phyloP scores from a whole-genome alignment of 2,888 invertebrate genomes.

The Andrena trimmerana region DNA sequence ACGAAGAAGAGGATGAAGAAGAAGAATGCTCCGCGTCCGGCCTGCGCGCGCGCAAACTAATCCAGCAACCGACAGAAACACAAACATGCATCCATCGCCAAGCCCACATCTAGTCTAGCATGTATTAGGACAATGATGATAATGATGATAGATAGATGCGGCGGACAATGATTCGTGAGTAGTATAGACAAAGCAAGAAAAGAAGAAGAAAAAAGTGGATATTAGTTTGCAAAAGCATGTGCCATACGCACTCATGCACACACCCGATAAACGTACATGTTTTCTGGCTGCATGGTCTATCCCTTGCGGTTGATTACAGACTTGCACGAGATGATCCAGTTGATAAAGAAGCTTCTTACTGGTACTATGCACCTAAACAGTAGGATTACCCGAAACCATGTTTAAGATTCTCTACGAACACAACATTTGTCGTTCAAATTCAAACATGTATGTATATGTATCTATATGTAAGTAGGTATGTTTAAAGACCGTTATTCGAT shows the following conservation, averaged over 20 bases:
- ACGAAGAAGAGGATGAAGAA: neutral
- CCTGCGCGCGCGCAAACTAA: neutral
- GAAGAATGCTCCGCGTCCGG: neutral
- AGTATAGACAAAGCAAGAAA: constrained; percentile 12
- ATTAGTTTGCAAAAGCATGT: constrained; percentile 37
- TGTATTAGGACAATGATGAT: too few relatives aligned
- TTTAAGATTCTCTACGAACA: constrained; percentile 36
- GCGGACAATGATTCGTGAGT: neutral
- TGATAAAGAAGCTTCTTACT: constrained; percentile 98
- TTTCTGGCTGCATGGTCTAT: constrained; percentile 91
- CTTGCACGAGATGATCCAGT: constrained; percentile 97
- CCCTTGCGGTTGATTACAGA: constrained; percentile 94
- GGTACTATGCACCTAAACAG: constrained; percentile 94
- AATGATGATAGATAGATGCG: too few relatives aligned
- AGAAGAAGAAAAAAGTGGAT: neutral
- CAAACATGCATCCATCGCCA: neutral
- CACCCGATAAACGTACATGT: constrained; percentile 87
- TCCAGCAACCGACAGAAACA: too few relatives aligned
- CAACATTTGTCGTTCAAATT: neutral
- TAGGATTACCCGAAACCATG: constrained; percentile 74
- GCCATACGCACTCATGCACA: constrained; percentile 53
- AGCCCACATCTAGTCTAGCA: too few relatives aligned
- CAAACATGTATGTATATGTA: too few relatives aligned
- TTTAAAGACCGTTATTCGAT: too few relatives aligned
- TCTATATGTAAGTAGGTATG: too few relatives aligned